phyloP scores from a whole-genome alignment of 2,888 invertebrate species.

The Polydrusus pterygomalis region DNA sequence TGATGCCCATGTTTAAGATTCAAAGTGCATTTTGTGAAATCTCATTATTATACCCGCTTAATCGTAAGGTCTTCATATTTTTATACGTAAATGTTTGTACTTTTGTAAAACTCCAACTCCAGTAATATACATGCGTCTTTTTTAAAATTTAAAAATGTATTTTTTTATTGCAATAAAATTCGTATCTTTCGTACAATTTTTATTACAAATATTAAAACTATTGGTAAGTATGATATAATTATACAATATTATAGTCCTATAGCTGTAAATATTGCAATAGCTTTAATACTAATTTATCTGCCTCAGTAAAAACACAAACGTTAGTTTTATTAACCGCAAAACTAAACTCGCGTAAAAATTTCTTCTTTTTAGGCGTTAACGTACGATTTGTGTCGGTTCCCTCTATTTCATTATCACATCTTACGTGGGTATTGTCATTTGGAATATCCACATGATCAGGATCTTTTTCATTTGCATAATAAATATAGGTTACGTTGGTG shows the following conservation, averaged over 20 bases:
- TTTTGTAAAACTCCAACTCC: background rate
- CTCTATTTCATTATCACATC: slow-evolving; percentile 46
- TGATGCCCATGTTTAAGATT: background rate
- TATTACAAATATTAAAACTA: too few relatives aligned
- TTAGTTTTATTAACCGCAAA: slow-evolving; percentile 47
- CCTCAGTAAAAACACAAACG: slow-evolving; percentile 52
- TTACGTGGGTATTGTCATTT: slow-evolving; percentile 45
- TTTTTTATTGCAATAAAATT: too few relatives aligned
- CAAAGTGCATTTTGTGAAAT: background rate
- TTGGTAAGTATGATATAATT: too few relatives aligned
- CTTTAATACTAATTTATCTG: slow-evolving; percentile 47
- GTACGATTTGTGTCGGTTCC: slow-evolving; percentile 20
- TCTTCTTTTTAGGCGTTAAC: background rate
- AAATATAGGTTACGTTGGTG: slow-evolving; percentile 48
- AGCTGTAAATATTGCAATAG: slow-evolving; percentile 47
- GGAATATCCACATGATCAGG: slow-evolving; percentile 53
- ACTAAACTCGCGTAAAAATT: slow-evolving; percentile 29
- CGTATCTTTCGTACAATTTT: too few relatives aligned
- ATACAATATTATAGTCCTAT: slow-evolving; percentile 6
- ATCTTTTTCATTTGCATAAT: slow-evolving; percentile 50
- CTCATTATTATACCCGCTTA: background rate
- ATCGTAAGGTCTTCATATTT: slow-evolving; percentile 6
- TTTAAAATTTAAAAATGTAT: background rate
- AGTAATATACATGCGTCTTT: background rate
- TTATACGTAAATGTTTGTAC: slow-evolving; percentile 8